Evolutionary conservation across 2,797 vertebrate species (phyloP).

Genomic region (Crypturellus tataupa): DNA sequence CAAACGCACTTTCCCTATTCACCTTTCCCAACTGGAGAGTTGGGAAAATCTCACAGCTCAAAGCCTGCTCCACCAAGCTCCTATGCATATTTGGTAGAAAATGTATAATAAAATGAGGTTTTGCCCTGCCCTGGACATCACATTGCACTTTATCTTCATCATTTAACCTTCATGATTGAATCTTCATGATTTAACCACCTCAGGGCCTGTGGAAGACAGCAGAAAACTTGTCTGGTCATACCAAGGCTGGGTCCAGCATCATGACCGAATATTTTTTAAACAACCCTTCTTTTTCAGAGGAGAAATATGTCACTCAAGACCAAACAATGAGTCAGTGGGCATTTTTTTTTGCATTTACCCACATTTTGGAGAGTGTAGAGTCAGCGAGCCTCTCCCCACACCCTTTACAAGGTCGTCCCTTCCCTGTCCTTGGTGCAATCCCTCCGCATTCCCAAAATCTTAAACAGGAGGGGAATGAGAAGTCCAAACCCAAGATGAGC

Average conservation of each 20-base stretch:
- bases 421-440: accelerated
- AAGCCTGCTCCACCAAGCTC: background rate
- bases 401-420: background rate
- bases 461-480: background rate
- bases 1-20: background rate
- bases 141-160: background rate
- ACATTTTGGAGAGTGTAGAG: no score
- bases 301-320: background rate
- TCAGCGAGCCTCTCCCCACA: background rate
- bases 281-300: background rate
- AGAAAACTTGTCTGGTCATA: background rate
- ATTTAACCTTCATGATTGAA: no score
- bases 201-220: background rate
- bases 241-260: background rate
- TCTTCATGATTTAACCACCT: background rate
- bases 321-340: background rate
- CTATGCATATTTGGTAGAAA: no score
- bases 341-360: background rate
- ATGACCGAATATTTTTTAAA: background rate
- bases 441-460: background rate
- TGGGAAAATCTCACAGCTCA: background rate
- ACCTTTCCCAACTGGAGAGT: background rate
- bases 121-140: background rate
- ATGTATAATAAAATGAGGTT: background rate
- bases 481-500: background rate